Evolutionary conservation across 2,113 vertebrate genomes (phyloP).

Genomic region (Peucedramus taeniatus): DNA sequence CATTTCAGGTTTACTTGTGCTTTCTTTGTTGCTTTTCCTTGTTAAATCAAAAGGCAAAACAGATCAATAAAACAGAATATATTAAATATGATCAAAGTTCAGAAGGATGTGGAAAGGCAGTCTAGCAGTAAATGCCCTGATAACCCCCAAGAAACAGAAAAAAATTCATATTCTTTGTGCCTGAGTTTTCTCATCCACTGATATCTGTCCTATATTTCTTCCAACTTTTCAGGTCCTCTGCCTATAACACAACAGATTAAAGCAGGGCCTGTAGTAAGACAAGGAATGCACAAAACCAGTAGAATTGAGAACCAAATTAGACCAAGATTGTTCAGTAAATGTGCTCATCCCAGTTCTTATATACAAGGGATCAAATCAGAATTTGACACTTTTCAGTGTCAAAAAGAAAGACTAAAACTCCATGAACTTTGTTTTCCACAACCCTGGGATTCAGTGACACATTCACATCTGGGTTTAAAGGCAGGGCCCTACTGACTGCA

Average conservation of each 20-base stretch:
- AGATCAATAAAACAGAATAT: neutral
- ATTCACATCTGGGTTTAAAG: neutral
- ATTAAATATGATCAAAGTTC: neutral
- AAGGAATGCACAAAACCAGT: neutral
- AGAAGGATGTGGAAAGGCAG: neutral
- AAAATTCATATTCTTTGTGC: neutral
- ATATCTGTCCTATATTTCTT: neutral
- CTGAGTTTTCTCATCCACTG: neutral
- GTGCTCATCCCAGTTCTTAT: neutral
- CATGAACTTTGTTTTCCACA: neutral
- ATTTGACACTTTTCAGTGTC: neutral
- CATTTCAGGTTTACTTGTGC: neutral
- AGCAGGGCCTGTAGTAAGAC: neutral
- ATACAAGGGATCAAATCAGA: neutral
- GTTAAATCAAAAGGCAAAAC: neutral
- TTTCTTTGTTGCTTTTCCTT: neutral
- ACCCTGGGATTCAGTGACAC: neutral
- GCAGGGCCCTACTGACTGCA: neutral
- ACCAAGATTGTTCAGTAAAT: neutral
- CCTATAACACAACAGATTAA: neutral
- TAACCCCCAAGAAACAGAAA: neutral
- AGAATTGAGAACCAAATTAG: neutral
- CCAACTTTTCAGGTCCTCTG: neutral
- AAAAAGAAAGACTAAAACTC: neutral
- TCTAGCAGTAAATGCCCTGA: neutral